Base-by-base conservation (phyloP, 2,113 vertebrate genomes). In the Austrofundulus limnaeus region DNA sequence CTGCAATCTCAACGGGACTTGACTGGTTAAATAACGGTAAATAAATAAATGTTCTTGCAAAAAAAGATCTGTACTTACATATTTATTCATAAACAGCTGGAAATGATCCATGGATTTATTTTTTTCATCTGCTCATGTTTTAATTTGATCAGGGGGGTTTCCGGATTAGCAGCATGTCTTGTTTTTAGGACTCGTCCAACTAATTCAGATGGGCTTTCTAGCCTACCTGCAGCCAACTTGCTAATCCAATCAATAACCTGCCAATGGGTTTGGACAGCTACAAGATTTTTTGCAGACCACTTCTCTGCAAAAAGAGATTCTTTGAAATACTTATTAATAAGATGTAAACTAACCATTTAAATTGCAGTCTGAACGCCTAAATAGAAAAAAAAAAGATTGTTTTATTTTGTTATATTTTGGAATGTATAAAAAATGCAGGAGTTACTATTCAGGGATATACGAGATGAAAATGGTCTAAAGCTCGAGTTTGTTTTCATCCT, bases 81-180 rank as follows among this genome's bases (percentile, higher is more conserved):
- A 63, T 37, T 43, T 47, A 38, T 57, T 60, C 61, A 47, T 24
- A 24, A 5, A 23, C 7, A 23, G 21, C 14, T 80, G 71, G 69
- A 70, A 50, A 43, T 14, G 28, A 78, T 61, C 67, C 70, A 75
- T 51, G 24, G 55, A 82, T 80, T 54, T 24, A 3, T 72, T n/a
- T 52, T 23, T 48, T 46, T 75, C 67, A 51, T 62, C 54, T 70
- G 55, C 63, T 82, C 62, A 39, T 60, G 71, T 80, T 83, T 86
- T 80, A 77, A 86, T 85, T 87, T 80, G 76, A 82, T 80, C 84
- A 61, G 67, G 63, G 72, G n/a, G 83, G 76, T 78, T 79, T 80
- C 72, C 72, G 65, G 75, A 82, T 86, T 81, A 86, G 53, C 75
- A 74, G 69, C 80, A 50, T 41, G 73, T 37, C 52, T 34, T 55